Conservation (phyloP, 2,888 invertebrate species). For the Sylvicola cinctus region DNA sequence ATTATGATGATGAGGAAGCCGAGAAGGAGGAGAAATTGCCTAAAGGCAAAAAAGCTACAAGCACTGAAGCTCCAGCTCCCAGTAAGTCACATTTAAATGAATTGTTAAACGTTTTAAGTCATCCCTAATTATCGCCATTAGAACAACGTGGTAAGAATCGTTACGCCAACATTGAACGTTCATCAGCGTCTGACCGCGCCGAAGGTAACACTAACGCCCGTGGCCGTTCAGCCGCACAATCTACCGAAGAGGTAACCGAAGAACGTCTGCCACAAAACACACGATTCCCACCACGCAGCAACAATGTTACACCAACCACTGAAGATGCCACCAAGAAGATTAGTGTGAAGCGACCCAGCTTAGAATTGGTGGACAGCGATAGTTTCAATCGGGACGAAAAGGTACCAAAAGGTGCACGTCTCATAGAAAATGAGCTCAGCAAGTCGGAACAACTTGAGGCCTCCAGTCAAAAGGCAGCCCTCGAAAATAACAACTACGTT, state of each 20-base stretch:
- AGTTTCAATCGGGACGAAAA: slow-evolving; percentile 50
- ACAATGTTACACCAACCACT: slow-evolving; percentile 31
- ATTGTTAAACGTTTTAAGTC: too few relatives aligned
- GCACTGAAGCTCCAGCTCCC: too few relatives aligned
- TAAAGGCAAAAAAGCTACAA: slow-evolving; percentile 16
- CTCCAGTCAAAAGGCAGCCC: slow-evolving; percentile 9
- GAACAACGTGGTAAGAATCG: slow-evolving; percentile 20
- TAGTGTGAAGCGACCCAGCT: slow-evolving; percentile 42
- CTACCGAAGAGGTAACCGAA: slow-evolving; percentile 16
- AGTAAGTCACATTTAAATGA: too few relatives aligned
- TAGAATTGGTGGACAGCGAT: slow-evolving; percentile 62
- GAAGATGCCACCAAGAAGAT: slow-evolving; percentile 14
- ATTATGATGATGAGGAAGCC: slow-evolving; percentile 72
- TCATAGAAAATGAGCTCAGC: slow-evolving; percentile 7
- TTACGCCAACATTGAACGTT: slow-evolving; percentile 9
- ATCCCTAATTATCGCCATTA: too few relatives aligned
- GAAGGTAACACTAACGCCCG: slow-evolving; percentile 13
- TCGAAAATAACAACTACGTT: too few relatives aligned
- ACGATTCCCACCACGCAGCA: slow-evolving; percentile 58
- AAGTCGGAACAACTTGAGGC: slow-evolving; percentile 5
- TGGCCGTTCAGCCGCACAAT: slow-evolving; percentile 5
- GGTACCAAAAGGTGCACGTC: slow-evolving; percentile 6
- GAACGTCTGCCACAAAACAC: slow-evolving; percentile 56
- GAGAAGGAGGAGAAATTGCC: slow-evolving; percentile 22
- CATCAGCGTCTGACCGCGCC: slow-evolving; percentile 27